These are phyloP conservation scores for Actenoides lindsayi DNA, from an alignment of 2,113 vertebrate genomes.

Conservation along the genomic window DNA sequence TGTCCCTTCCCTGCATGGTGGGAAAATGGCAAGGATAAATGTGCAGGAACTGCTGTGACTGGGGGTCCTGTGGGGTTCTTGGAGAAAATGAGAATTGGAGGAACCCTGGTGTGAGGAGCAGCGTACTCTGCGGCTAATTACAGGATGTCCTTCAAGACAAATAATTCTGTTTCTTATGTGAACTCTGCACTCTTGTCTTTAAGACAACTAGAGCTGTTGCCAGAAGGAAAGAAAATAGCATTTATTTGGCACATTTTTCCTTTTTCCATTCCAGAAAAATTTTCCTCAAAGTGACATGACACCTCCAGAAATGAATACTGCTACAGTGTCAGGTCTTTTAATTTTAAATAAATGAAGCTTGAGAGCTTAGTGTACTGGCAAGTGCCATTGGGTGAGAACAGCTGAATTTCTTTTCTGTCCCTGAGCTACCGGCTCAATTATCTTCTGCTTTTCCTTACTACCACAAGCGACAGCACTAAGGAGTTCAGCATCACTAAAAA, in stretches of 20 bases:
- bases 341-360: slow-evolving; percentile 57
- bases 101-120: not conserved
- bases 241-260: slow-evolving; percentile 21
- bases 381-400: slow-evolving; percentile 24
- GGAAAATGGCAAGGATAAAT: not conserved
- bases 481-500: not conserved
- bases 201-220: not conserved
- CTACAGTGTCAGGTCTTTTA: slow-evolving; percentile 40
- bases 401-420: slow-evolving; percentile 38
- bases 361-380: slow-evolving; percentile 28
- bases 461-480: fast-evolving
- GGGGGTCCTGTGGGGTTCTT: not conserved
- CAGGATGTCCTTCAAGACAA: slow-evolving; percentile 42
- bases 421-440: not conserved
- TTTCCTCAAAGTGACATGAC: slow-evolving; percentile 38
- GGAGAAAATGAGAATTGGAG: slow-evolving; percentile 15
- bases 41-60: not conserved
- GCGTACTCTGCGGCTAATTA: not conserved
- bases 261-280: slow-evolving; percentile 34
- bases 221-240: slow-evolving; percentile 20
- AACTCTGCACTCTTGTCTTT: not conserved
- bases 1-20: not conserved
- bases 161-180: not conserved
- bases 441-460: slow-evolving; percentile 15
- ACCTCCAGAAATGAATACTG: slow-evolving; percentile 40